These are phyloP conservation scores for Miltochrista miniata DNA, from an alignment of 2,888 invertebrate genomes.

Conservation along the genomic window DNA sequence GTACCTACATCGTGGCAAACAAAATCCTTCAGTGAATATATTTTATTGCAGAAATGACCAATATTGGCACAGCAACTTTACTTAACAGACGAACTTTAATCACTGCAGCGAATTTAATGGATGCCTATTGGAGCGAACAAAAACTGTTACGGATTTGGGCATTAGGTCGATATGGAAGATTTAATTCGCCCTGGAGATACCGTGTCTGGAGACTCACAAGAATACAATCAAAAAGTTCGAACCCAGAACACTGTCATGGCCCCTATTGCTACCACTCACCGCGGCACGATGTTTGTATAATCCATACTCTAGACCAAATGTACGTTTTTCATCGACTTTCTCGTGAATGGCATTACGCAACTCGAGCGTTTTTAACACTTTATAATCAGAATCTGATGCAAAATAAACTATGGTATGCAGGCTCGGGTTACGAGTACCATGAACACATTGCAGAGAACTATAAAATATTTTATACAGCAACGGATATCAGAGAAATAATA, in stretches of 20 bases:
- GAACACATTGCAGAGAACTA: conserved; percentile 49
- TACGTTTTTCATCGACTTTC: conserved; percentile 29
- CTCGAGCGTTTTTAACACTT: not conserved
- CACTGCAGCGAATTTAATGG: conserved; percentile 50
- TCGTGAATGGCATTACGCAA: not conserved
- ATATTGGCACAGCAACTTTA: conserved; percentile 46
- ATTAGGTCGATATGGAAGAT: conserved; percentile 41
- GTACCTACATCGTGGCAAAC: too few relatives aligned
- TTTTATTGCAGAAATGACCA: conserved; percentile 42
- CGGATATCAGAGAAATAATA: conserved; percentile 24
- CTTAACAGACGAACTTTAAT: conserved; percentile 51
- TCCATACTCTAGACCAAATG: conserved; percentile 49
- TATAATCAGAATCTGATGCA: fast-evolving
- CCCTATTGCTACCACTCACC: conserved; percentile 50
- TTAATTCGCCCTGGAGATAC: conserved; percentile 41
- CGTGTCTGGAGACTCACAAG: conserved; percentile 52
- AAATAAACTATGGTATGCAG: conserved; percentile 31
- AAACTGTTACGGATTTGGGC: conserved; percentile 39
- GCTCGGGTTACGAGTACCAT: conserved; percentile 47
- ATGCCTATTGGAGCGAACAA: conserved; percentile 39
- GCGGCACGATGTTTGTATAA: conserved; percentile 51
- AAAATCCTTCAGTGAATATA: too few relatives aligned
- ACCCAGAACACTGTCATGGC: conserved; percentile 61
- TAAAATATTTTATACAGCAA: conserved; percentile 37
- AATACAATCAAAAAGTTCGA: conserved; percentile 49